Percentiles rank a stretch among this genome's conserved stretches.
Conservation (phyloP, 2,888 invertebrate species). For the Esperia sulphurella region DNA sequence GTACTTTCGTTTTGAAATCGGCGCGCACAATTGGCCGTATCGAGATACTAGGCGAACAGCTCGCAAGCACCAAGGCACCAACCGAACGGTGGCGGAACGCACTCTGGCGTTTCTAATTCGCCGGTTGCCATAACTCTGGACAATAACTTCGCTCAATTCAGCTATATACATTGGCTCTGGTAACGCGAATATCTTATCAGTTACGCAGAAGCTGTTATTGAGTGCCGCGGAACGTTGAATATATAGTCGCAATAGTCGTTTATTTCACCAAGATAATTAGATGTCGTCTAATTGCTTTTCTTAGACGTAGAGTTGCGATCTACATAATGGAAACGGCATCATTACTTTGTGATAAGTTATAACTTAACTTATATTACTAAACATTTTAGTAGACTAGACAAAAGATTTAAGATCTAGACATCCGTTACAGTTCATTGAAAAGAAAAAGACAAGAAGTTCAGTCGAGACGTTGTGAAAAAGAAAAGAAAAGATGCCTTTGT, state of each 20-base stretch:
- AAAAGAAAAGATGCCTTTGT: background rate
- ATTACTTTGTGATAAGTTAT: too few species aligned
- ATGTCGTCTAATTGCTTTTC: slow-evolving; percentile 6
- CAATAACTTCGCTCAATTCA: background rate
- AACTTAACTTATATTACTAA: too few species aligned
- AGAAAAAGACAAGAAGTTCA: slow-evolving; percentile 2
- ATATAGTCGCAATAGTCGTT: background rate
- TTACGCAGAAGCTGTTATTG: background rate
- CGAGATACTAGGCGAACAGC: slow-evolving; percentile 50
- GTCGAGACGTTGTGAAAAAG: background rate
- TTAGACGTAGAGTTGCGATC: background rate
- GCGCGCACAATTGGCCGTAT: slow-evolving; percentile 76
- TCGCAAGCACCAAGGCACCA: slow-evolving; percentile 54
- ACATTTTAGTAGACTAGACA: background rate
- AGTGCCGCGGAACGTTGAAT: background rate
- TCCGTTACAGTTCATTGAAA: slow-evolving; percentile 1
- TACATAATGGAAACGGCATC: too few species aligned
- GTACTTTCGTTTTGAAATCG: slow-evolving; percentile 80
- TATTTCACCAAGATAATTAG: slow-evolving; percentile 7
- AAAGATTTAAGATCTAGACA: background rate
- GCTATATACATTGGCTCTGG: background rate
- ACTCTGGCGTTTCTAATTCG: slow-evolving; percentile 6
- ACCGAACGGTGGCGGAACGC: slow-evolving; percentile 48
- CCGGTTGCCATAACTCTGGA: slow-evolving; percentile 1
- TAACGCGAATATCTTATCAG: background rate